Conservation (phyloP, 2,113 vertebrate species). For the Chinchilla lanigera region DNA sequence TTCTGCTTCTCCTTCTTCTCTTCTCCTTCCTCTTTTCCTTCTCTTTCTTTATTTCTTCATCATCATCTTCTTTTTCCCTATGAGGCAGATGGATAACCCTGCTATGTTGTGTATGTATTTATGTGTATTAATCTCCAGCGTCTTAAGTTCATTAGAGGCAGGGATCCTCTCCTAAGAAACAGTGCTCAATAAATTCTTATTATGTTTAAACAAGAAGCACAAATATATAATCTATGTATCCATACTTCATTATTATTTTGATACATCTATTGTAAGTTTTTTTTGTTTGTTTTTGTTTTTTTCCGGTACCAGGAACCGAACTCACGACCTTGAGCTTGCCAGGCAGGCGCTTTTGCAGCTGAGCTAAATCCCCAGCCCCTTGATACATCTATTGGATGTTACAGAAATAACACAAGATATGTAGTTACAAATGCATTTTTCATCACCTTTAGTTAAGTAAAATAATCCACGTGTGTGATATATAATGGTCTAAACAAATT, state of each 20-base stretch:
- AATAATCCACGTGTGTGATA: conserved; percentile 18
- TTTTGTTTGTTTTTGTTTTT: no score
- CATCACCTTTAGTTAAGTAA: conserved; percentile 13
- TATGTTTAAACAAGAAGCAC: conserved; percentile 25
- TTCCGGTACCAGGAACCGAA: no score
- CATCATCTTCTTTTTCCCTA: background rate
- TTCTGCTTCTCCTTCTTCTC: no score
- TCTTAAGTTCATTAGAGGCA: background rate
- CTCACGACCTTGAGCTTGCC: no score
- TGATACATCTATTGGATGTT: background rate
- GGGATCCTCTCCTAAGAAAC: background rate
- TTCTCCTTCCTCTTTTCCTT: no score
- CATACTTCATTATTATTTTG: conserved; percentile 40
- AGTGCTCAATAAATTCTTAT: background rate
- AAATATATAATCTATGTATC: background rate
- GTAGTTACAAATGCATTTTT: conserved; percentile 36
- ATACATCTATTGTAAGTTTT: background rate
- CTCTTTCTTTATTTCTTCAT: background rate
- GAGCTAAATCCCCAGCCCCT: no score
- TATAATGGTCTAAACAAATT: background rate
- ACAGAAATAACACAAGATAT: background rate
- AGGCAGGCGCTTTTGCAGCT: no score
- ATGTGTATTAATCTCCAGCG: background rate
- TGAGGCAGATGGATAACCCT: background rate
- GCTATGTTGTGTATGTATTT: background rate